Base-by-base conservation (phyloP, 2,113 vertebrate species). In the Accipiter virgatus region DNA sequence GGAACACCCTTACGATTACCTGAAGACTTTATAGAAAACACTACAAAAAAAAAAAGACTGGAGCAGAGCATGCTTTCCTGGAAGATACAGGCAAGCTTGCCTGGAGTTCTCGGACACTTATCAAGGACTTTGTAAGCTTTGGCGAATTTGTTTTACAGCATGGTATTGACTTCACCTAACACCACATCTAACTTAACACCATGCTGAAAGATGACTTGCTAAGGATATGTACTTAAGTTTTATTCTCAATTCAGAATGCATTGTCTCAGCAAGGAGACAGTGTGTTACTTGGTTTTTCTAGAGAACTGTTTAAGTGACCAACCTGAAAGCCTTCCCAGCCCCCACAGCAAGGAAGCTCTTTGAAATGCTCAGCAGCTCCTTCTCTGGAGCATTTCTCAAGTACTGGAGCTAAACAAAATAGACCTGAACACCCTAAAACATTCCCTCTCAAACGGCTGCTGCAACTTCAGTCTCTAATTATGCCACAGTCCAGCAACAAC, bases 121-220 rank as follows among this genome's bases (percentile, higher is more conserved):
- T 5, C 34, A 47, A 23, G n/a, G 58, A 40, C 43, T 78, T 71
- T 7, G 25, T 27, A 67, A 81, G n/a, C n/a, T 68, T 61, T 55
- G 31, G 7, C 7, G 36, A 47, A 32, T 40, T 65, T 52, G 34
- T 40, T 67, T n/a, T 36, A 56, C 31, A 42, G n/a, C 3, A 0
- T 42, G 67, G 59, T 31, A 38, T 1, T 31, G 45, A 81, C 36
- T 43, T 31, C 11, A 48, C 20, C 31, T 56, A 45, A 19, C 21
- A 61, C 25, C 26, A 31, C 0, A 0, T 25, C n/a, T 31, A 45
- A 40, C 10, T 45, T 5, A 47, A 47, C 0, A 1, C 8, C 52
- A 20, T 0, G 14, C 80, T 88, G 65, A 71, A 62, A 38, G 67
- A 47, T 2, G 55, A 38, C 56, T 71, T 26, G 52, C 56, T 75